phyloP scores from a whole-genome alignment of 2,113 vertebrate genomes.

The Nipponia nippon region DNA sequence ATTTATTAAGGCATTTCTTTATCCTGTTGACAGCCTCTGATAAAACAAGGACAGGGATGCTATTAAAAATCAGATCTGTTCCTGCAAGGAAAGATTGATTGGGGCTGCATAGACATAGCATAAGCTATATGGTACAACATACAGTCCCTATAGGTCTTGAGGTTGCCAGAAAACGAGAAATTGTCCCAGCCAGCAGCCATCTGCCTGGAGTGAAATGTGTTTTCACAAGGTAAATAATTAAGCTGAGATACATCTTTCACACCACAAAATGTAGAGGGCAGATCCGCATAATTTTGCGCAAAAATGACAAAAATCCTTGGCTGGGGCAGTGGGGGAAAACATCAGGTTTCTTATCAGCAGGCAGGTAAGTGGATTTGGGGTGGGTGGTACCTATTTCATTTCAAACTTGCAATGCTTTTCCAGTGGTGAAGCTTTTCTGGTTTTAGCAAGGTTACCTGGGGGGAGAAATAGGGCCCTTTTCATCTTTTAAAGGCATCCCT shows the following conservation, averaged over 20 bases:
- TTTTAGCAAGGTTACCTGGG: background rate
- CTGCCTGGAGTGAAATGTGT: background rate
- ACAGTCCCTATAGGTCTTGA: background rate
- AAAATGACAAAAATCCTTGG: background rate
- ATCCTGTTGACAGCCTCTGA: background rate
- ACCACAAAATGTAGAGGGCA: background rate
- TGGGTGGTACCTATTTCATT: background rate
- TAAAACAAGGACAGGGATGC: background rate
- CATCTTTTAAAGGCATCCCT: background rate
- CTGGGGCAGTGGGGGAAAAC: background rate
- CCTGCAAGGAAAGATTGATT: background rate
- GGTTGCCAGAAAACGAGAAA: background rate
- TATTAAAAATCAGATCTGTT: background rate
- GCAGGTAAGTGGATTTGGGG: background rate
- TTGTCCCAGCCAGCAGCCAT: background rate
- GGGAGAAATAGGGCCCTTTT: background rate
- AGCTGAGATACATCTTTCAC: background rate
- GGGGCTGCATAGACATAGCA: background rate
- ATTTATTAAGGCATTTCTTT: slow-evolving; percentile 30
- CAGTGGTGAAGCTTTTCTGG: background rate
- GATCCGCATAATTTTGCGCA: background rate
- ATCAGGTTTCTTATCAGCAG: background rate
- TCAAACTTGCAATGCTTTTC: background rate
- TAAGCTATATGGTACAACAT: background rate
- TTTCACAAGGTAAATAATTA: background rate